Conservation (phyloP, 2,797 vertebrate species). For the Mycteria americana region DNA sequence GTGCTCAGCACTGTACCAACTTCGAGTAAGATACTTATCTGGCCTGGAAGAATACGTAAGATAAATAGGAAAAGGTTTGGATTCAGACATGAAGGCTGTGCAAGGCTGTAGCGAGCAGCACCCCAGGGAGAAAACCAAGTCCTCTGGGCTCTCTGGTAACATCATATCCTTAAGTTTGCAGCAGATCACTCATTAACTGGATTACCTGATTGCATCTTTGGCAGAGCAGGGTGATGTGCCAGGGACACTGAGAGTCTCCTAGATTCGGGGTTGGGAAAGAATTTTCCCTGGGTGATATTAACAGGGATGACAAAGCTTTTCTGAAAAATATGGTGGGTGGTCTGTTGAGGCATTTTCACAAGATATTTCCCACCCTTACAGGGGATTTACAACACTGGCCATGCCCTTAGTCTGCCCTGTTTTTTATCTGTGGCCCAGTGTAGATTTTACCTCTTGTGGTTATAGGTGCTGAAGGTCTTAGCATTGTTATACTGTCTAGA, state of each 20-base stretch:
- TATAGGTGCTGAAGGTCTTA: conserved; percentile 24
- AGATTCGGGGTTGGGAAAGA: background rate
- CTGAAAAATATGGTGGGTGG: background rate
- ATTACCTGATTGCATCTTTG: background rate
- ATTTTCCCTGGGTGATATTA: background rate
- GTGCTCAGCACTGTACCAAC: background rate
- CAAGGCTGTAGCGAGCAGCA: background rate
- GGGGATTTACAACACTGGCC: background rate
- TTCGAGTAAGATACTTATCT: background rate
- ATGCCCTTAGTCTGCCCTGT: background rate
- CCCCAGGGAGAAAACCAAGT: background rate
- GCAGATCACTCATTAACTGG: background rate
- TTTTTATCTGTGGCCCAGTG: background rate
- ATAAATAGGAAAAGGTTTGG: background rate
- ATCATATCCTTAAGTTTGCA: background rate
- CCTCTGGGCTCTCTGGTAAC: background rate
- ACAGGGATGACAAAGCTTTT: background rate
- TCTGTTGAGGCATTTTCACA: background rate
- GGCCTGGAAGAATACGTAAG: background rate
- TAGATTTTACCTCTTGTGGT: background rate
- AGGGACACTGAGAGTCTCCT: background rate
- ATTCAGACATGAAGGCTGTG: background rate
- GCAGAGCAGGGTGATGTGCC: background rate
- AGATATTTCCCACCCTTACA: background rate
- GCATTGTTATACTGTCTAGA: background rate